Conservation (phyloP, 2,797 vertebrate genomes). For the Oryzias dopingdopingensis region DNA sequence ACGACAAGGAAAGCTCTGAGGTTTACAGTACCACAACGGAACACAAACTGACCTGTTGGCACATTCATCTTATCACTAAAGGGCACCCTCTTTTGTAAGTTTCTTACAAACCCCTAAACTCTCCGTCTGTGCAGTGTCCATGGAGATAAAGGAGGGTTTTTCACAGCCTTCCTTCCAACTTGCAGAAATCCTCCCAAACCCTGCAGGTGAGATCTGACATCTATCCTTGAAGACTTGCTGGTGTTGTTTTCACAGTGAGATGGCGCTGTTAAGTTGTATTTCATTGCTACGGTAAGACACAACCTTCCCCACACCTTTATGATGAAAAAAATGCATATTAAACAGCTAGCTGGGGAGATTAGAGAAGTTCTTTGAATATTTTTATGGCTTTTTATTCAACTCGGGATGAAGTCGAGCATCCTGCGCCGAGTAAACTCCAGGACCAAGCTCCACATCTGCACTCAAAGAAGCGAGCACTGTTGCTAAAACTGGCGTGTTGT, state of each 20-base stretch:
- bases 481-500: conserved; percentile 64
- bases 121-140: conserved; percentile 14
- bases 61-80: conserved; percentile 35
- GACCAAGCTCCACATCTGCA: conserved; percentile 54
- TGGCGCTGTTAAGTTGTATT: conserved; percentile 41
- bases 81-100: conserved; percentile 12
- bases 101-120: conserved; percentile 6
- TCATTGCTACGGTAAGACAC: conserved; percentile 30
- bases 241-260: conserved; percentile 66
- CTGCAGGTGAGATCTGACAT: conserved; percentile 16
- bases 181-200: conserved; percentile 18
- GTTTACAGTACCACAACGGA: conserved; percentile 37
- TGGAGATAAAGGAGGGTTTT: conserved; percentile 13
- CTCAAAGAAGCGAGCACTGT: conserved; percentile 58
- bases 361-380: conserved; percentile 30
- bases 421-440: conserved; percentile 26
- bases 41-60: conserved; percentile 40
- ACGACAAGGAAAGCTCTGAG: conserved; percentile 41
- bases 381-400: conserved; percentile 51
- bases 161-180: conserved; percentile 32
- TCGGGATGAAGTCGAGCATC: conserved; percentile 35
- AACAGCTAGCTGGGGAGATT: conserved; percentile 16
- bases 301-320: conserved; percentile 14
- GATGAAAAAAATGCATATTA: conserved; percentile 26
- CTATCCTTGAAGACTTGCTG: conserved; percentile 36